phyloP scores from a whole-genome alignment of 2,113 vertebrate genomes.

The Maccullochella peelii region DNA sequence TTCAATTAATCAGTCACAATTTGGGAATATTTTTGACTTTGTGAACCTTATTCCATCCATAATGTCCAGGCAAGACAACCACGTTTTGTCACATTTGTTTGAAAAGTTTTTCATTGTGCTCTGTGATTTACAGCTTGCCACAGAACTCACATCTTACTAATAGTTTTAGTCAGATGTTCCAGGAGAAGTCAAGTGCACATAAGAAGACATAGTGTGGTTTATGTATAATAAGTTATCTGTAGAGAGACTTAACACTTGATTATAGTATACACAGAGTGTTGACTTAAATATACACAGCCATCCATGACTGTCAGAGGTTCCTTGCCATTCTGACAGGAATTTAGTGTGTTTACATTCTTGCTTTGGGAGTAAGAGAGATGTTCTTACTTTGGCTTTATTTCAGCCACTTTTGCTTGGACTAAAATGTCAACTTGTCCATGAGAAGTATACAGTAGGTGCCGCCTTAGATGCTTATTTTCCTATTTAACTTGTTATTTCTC shows the following conservation, averaged over 20 bases:
- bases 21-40: neutral
- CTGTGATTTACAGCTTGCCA: conserved; percentile 9
- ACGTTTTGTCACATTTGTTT: conserved; percentile 12
- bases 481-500: conserved; percentile 7
- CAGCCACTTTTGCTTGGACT: conserved; percentile 62
- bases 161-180: conserved; percentile 53
- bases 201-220: conserved; percentile 37
- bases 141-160: neutral
- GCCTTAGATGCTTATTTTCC: conserved; percentile 24
- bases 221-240: conserved; percentile 57
- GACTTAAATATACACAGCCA: conserved; percentile 75
- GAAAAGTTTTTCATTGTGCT: neutral
- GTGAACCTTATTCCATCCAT: neutral
- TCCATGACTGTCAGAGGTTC: conserved; percentile 78
- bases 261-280: conserved; percentile 68
- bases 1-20: neutral
- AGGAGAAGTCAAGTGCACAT: conserved; percentile 56
- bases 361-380: conserved; percentile 81
- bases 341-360: conserved; percentile 87
- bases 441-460: conserved; percentile 38
- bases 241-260: conserved; percentile 58
- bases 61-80: neutral
- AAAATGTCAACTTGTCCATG: conserved; percentile 75
- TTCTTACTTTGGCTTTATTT: conserved; percentile 76
- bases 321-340: conserved; percentile 80